Conservation (phyloP, 1,140 invertebrate genomes). For the Drosophila kanapiae region DNA sequence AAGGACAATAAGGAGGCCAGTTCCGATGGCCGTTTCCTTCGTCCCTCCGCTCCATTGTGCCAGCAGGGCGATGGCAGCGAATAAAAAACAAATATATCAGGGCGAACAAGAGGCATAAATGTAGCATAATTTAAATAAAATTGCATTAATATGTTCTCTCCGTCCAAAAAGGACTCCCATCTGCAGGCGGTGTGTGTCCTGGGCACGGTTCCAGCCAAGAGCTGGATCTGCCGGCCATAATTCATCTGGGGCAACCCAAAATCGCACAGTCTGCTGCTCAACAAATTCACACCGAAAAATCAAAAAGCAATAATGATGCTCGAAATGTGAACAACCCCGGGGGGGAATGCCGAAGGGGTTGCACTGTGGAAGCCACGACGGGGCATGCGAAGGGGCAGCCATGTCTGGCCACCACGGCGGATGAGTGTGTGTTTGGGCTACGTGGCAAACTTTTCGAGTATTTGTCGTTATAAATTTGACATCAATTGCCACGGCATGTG, state of each 20-base stretch:
- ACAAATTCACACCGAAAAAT: constrained; percentile 78
- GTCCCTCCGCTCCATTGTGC: neutral
- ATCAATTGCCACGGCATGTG: constrained; percentile 75
- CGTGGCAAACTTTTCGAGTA: constrained; percentile 65
- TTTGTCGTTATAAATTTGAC: constrained; percentile 81
- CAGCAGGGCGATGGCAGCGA: constrained; percentile 27
- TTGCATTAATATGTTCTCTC: constrained; percentile 78
- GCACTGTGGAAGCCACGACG: neutral
- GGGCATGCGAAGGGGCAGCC: neutral
- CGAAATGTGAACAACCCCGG: constrained; percentile 60
- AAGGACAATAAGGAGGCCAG: constrained; percentile 45
- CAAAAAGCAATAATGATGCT: constrained; percentile 82
- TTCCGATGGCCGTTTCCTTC: constrained; percentile 46
- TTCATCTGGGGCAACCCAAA: constrained; percentile 45
- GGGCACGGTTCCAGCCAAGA: constrained; percentile 58
- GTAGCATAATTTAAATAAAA: constrained; percentile 80
- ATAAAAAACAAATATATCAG: constrained; percentile 70
- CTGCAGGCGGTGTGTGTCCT: constrained; percentile 48
- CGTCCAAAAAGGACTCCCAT: constrained; percentile 29
- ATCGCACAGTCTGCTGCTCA: constrained; percentile 44
- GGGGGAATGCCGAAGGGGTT: neutral
- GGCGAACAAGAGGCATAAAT: constrained; percentile 64
- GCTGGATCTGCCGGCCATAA: constrained; percentile 57
- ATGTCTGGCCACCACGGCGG: constrained; percentile 25
- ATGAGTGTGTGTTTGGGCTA: constrained; percentile 41